Conservation (phyloP, 2,888 invertebrate genomes). For the Troides oblongomaculatus region DNA sequence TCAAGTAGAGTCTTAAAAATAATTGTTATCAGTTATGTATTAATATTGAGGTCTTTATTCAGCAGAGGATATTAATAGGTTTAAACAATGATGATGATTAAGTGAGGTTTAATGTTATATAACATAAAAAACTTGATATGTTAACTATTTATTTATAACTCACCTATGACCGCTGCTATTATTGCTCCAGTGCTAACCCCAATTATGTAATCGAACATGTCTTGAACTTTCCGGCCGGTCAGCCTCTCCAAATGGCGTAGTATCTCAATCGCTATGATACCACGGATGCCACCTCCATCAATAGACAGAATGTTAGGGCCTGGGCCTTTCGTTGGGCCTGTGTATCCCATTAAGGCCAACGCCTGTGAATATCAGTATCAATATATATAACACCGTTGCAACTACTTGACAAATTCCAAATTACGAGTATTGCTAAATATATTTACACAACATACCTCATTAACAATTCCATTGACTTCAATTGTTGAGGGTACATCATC, state of each 20-base stretch:
- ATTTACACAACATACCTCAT: slow-evolving; percentile 42
- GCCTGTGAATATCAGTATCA: slow-evolving; percentile 52
- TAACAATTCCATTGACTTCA: slow-evolving; percentile 52
- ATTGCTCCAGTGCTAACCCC: slow-evolving; percentile 93
- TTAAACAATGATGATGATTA: background rate
- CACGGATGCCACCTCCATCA: slow-evolving; percentile 95
- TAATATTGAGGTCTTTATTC: too few species aligned
- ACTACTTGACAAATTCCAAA: too few species aligned
- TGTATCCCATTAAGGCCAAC: slow-evolving; percentile 85
- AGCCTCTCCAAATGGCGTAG: slow-evolving; percentile 87
- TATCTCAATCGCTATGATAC: slow-evolving; percentile 91
- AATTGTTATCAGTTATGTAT: too few species aligned
- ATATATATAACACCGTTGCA: background rate
- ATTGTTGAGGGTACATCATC: slow-evolving; percentile 49
- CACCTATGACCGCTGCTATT: slow-evolving; percentile 86
- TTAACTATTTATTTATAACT: slow-evolving; percentile 34
- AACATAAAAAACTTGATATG: background rate
- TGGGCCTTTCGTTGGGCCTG: slow-evolving; percentile 83
- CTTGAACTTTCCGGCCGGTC: slow-evolving; percentile 83
- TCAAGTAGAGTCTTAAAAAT: too few species aligned
- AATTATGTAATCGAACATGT: slow-evolving; percentile 93
- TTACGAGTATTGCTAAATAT: too few species aligned
- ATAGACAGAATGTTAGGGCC: slow-evolving; percentile 91
- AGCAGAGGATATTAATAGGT: too few species aligned
- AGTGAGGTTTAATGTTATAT: background rate